Percentiles rank a stretch among this genome's conserved stretches.
phyloP scores from a whole-genome alignment of 2,113 vertebrate genomes.

The Typhlomys cinereus region DNA sequence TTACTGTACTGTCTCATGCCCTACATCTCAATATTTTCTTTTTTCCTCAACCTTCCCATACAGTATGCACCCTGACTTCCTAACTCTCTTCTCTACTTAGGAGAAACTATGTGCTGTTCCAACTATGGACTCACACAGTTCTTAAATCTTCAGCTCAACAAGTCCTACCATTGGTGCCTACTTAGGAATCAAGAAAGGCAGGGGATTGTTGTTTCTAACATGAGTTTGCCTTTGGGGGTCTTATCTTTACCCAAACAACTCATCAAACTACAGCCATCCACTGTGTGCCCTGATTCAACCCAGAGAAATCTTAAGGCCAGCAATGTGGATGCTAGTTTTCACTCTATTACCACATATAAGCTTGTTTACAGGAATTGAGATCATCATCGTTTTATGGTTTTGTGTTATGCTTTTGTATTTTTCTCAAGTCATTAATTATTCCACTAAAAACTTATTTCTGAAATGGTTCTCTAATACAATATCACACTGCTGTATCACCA shows the following conservation, averaged over 20 bases:
- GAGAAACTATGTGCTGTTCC: background rate
- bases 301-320: background rate
- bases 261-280: conserved; percentile 34
- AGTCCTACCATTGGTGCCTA: background rate
- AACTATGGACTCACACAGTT: background rate
- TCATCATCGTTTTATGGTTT: conserved; percentile 11
- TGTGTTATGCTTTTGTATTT: conserved; percentile 14
- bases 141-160: background rate
- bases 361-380: conserved; percentile 49
- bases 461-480: conserved; percentile 10
- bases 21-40: background rate
- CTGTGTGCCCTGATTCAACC: background rate
- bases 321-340: background rate
- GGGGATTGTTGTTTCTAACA: background rate
- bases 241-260: background rate
- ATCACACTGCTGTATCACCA: background rate
- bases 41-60: background rate
- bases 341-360: background rate
- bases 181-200: background rate
- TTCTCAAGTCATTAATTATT: conserved; percentile 56
- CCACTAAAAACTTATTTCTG: conserved; percentile 28
- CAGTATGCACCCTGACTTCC: background rate
- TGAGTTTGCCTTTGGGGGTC: background rate
- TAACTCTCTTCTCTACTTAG: background rate
- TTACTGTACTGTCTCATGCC: background rate